Percentiles rank a stretch among this genome's conserved stretches.
Conservation (phyloP, 2,888 invertebrate genomes). For the Lasioglossum leucozonium region DNA sequence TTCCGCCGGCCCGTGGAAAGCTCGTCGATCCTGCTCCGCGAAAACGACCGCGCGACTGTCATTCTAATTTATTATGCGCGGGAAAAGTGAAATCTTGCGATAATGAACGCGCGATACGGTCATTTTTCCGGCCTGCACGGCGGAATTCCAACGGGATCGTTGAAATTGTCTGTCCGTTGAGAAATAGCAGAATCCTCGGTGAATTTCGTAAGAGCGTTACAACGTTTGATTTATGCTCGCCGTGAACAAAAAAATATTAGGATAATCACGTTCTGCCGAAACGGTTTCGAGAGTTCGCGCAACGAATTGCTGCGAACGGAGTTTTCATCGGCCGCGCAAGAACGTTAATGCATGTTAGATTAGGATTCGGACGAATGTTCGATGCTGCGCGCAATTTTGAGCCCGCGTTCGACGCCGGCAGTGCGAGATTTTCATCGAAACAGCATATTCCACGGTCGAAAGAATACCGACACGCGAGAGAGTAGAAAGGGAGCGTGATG, state of each 20-base stretch:
- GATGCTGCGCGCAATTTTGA: background rate
- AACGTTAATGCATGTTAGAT: no score
- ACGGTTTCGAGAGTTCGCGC: background rate
- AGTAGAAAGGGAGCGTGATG: constrained; percentile 73
- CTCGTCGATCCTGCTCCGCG: background rate
- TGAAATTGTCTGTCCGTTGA: background rate
- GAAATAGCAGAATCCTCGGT: background rate
- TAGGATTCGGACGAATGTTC: no score
- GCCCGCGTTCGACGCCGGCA: background rate
- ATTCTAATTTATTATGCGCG: constrained; percentile 46
- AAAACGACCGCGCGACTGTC: constrained; percentile 18
- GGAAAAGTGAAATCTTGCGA: constrained; percentile 49
- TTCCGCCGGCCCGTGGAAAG: constrained; percentile 30
- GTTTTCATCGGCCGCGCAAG: no score
- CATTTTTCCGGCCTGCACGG: constrained; percentile 1
- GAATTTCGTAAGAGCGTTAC: background rate
- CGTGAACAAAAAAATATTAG: no score
- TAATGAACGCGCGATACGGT: constrained; percentile 35
- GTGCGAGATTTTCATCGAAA: background rate
- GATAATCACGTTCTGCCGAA: background rate
- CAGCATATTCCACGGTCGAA: constrained; percentile 15
- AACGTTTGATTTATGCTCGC: background rate
- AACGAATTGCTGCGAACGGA: no score
- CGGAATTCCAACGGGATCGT: constrained; percentile 35
- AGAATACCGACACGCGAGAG: constrained; percentile 53